These are phyloP conservation scores for Fregetta grallaria DNA, from an alignment of 2,113 vertebrate species.

Conservation along the genomic window DNA sequence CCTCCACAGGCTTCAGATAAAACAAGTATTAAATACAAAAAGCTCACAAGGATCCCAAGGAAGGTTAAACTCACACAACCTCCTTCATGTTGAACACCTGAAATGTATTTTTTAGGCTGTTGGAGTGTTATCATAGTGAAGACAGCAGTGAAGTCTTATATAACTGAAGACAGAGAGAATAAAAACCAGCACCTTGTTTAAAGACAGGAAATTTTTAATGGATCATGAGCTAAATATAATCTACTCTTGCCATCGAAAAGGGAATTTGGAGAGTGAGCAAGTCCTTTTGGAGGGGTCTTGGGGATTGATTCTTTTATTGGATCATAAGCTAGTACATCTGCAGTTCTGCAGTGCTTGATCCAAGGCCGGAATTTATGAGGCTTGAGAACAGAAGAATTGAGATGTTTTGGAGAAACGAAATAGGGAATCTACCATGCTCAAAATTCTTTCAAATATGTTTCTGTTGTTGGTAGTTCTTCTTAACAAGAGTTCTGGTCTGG, in stretches of 20 bases:
- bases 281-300: neutral
- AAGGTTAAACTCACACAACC: conserved; percentile 84
- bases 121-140: conserved; percentile 75
- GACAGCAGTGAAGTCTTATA: conserved; percentile 77
- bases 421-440: neutral
- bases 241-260: conserved; percentile 17
- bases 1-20: conserved; percentile 85
- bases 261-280: neutral
- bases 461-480: neutral
- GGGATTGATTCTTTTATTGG: neutral
- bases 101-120: conserved; percentile 74
- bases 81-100: conserved; percentile 83
- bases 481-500: neutral
- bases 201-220: conserved; percentile 58
- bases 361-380: neutral
- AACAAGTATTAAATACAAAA: conserved; percentile 85
- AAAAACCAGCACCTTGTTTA: conserved; percentile 57
- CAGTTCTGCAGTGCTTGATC: neutral
- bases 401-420: neutral
- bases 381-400: neutral
- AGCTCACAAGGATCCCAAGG: conserved; percentile 78
- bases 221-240: conserved; percentile 35
- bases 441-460: neutral
- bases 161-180: conserved; percentile 73
- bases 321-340: neutral